Evolutionary conservation across 2,113 vertebrate species (phyloP), one percentile per base, ranked within the genome.

Genomic region (Gymnogyps californianus): DNA sequence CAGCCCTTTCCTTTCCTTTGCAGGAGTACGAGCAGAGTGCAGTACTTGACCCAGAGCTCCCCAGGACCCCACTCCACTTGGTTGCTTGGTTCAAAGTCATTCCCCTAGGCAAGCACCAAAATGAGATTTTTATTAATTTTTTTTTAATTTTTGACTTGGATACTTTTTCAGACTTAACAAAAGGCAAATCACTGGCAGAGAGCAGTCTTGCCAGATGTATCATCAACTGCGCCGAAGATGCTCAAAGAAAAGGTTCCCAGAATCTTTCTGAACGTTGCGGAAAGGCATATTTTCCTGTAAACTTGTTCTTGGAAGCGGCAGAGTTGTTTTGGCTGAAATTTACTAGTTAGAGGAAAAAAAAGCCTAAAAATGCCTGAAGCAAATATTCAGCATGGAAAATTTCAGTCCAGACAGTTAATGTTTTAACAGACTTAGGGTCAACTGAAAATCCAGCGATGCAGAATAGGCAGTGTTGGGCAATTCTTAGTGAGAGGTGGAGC

Each of bases 281-380:
- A 86, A 83, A 90, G 76, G 47, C 88, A 3, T 89, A 20, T 92
- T 95, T 95, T 92, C 80, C 87, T 94, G 65, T 92, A 76, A 95
- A 88, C 92, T 92, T 67, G 55, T 91, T 95, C 96, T 91, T 92
- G 94, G 96, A 95, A 95, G 87, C 10, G 1, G 52, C 74, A 47
- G 86, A 82, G 83, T 64, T 92, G 86, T 87, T 92, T 79, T 95
- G 95, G 86, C 83, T 89, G 76, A 89, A 92, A 87, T 59, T 67
- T 87, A 49, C 40, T 89, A 19, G 71, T 76, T 61, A 72, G 58
- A 5, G 4, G 20, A 46, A 19, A 40, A 3, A 7, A 18, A n/a
- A n/a, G 8, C 28, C 36, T 78, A 13, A 76, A 92, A 76, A 46
- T 59, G 58, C 62, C 66, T 89, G 52, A 66, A 88, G 82, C 22